Conservation (phyloP, 2,888 invertebrate genomes). For the Atrina japonica region DNA sequence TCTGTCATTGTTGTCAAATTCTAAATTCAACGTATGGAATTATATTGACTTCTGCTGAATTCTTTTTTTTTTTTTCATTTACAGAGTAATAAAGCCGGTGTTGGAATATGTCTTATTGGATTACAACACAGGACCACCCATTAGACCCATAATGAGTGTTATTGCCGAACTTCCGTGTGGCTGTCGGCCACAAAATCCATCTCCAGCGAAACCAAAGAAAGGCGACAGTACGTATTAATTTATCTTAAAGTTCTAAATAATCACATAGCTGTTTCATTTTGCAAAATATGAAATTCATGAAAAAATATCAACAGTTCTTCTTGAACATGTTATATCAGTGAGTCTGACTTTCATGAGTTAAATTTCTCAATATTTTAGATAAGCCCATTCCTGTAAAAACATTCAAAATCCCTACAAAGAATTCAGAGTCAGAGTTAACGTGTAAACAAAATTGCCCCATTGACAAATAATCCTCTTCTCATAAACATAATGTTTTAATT, state of each 20-base stretch:
- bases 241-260: too few species aligned
- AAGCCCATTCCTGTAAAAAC: too few species aligned
- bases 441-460: too few species aligned
- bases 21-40: too few species aligned
- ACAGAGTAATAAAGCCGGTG: constrained; percentile 67
- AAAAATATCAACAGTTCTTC: not conserved
- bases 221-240: constrained; percentile 32
- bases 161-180: constrained; percentile 76
- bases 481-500: too few species aligned
- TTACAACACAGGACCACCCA: constrained; percentile 54
- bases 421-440: too few species aligned
- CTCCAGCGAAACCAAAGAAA: constrained; percentile 34
- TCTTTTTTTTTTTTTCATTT: constrained; percentile 33
- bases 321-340: too few species aligned
- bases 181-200: constrained; percentile 63
- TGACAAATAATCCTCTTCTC: too few species aligned
- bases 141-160: constrained; percentile 64
- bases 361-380: too few species aligned
- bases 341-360: too few species aligned
- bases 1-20: too few species aligned
- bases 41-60: not conserved
- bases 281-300: not conserved
- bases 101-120: constrained; percentile 61
- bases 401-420: too few species aligned
- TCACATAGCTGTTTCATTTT: not conserved